A percentile compares a stretch with the other conserved stretches of the same genome.
phyloP scores from a whole-genome alignment of 2,797 vertebrate species.

The Phaenicophaeus curvirostris region DNA sequence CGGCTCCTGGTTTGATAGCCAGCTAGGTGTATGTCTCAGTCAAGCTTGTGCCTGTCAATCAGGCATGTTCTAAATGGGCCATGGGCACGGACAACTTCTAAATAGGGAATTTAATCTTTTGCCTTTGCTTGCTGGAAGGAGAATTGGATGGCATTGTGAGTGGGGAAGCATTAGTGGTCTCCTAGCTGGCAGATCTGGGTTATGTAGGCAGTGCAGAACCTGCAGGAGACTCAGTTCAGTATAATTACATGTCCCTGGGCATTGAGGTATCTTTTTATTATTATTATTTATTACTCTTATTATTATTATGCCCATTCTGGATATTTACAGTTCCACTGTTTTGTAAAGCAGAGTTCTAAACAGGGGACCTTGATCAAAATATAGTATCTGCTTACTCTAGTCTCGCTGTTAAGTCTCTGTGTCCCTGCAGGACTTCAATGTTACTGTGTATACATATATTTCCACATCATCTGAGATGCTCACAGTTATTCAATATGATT shows the following conservation, averaged over 20 bases:
- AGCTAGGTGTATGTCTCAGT: background rate
- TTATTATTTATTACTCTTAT: no score
- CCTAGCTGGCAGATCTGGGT: background rate
- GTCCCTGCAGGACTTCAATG: background rate
- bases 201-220: background rate
- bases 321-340: background rate
- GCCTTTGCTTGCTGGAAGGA: background rate
- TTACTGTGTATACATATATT: background rate
- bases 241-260: background rate
- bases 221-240: background rate
- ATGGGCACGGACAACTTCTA: background rate
- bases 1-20: background rate
- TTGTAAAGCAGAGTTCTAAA: background rate
- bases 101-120: background rate
- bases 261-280: background rate
- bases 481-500: background rate
- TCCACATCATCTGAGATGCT: background rate
- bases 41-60: background rate
- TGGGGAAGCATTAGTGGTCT: background rate
- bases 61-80: background rate
- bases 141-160: background rate
- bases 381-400: background rate
- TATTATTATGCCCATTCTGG: background rate
- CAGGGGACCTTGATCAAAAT: background rate
- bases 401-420: background rate